Evolutionary conservation across 2,113 vertebrate species (phyloP).

Genomic region (Thymallus thymallus): DNA sequence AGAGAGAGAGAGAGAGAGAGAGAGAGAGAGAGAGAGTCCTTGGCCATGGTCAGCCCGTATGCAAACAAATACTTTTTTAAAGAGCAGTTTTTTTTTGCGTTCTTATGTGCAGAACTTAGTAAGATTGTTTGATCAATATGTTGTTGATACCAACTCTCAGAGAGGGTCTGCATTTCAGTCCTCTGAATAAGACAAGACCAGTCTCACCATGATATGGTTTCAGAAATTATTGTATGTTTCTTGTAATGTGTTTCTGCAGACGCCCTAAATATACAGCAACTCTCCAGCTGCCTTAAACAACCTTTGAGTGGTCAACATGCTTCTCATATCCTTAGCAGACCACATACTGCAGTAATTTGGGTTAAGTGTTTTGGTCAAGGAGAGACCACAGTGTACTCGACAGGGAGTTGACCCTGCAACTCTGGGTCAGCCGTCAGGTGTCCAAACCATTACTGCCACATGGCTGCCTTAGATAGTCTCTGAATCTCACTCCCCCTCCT

Average conservation of each 20-base stretch:
- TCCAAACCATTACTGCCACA: not conserved
- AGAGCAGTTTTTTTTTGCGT: conserved; percentile 33
- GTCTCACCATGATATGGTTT: conserved; percentile 30
- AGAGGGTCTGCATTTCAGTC: conserved; percentile 39
- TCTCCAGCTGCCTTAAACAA: not conserved
- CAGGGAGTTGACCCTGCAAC: conserved; percentile 1
- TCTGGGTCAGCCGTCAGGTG: not conserved
- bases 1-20: conserved; percentile 2
- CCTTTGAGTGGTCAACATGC: not conserved
- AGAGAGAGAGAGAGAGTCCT: not conserved
- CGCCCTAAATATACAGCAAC: too few species aligned
- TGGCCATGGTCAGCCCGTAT: conserved; percentile 15
- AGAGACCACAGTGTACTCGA: not conserved
- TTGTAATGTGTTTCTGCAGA: too few species aligned
- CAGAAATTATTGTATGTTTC: conserved; percentile 1
- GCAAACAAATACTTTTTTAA: conserved; percentile 50
- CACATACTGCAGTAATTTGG: conserved; percentile 5
- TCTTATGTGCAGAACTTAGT: conserved; percentile 55
- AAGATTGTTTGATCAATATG: conserved; percentile 64
- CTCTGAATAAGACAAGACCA: conserved; percentile 9
- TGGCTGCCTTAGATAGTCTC: conserved; percentile 1
- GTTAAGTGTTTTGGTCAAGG: conserved; percentile 39
- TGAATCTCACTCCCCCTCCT: not conserved
- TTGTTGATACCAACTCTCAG: conserved; percentile 44
- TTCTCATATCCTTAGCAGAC: not conserved